These are phyloP conservation scores for Muricea muricata DNA, from an alignment of 92 coral and sea anemone genomes.

Conservation along the genomic window DNA sequence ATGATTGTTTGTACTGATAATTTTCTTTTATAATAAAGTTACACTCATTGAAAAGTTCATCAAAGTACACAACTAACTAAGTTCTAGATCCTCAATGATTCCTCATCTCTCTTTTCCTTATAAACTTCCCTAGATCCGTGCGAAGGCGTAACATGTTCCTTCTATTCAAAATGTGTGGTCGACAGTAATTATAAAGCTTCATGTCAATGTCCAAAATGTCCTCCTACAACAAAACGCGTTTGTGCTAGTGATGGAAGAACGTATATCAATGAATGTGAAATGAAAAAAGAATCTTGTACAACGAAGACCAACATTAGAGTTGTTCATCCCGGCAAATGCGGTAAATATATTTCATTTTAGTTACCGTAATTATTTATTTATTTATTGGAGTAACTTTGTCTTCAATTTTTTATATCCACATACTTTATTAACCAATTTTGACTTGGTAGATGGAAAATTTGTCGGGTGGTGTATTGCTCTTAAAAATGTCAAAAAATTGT, in stretches of 20 bases:
- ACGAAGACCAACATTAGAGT: background rate
- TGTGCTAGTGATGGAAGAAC: slow-evolving; percentile 87
- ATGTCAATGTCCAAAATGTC: slow-evolving; percentile 54
- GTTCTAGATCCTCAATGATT: too few relatives aligned
- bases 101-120: background rate
- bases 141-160: slow-evolving; percentile 59
- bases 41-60: too few relatives aligned
- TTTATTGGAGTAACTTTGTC: too few relatives aligned
- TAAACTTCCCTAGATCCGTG: background rate
- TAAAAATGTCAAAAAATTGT: too few relatives aligned
- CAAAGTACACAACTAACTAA: too few relatives aligned
- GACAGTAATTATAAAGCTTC: slow-evolving; percentile 54
- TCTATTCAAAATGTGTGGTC: slow-evolving; percentile 19
- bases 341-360: background rate
- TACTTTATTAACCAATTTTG: too few relatives aligned
- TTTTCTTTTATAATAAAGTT: too few relatives aligned
- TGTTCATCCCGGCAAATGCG: background rate
- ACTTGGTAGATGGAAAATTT: too few relatives aligned
- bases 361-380: too few relatives aligned
- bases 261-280: slow-evolving; percentile 72
- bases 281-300: slow-evolving; percentile 7
- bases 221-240: slow-evolving; percentile 43
- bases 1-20: too few relatives aligned
- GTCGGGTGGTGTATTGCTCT: too few relatives aligned
- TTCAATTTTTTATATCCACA: too few relatives aligned